Evolutionary conservation across 2,113 vertebrate genomes (phyloP).

Genomic region (Crotophaga sulcirostris): DNA sequence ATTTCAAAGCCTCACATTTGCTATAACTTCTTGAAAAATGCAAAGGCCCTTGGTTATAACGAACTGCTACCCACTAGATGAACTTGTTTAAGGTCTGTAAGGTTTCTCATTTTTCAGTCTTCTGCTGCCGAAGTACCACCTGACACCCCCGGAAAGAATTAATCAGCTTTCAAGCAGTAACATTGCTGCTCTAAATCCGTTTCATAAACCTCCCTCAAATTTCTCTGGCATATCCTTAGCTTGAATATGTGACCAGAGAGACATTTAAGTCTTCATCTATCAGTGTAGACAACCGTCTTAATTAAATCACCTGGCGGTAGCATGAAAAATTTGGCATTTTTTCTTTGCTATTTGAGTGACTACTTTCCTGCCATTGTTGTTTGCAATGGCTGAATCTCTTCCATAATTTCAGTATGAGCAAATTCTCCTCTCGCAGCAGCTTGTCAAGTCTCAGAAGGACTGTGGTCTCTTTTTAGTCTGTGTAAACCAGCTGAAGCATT

Average conservation of each 20-base stretch:
- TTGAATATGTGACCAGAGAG: not conserved
- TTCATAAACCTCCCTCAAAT: not conserved
- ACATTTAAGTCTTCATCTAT: not conserved
- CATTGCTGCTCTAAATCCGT: not conserved
- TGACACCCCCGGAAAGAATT: not conserved
- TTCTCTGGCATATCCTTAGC: not conserved
- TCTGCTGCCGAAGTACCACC: not conserved
- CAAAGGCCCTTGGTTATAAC: not conserved
- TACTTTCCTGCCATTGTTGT: not conserved
- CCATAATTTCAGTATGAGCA: not conserved
- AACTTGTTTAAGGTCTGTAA: not conserved
- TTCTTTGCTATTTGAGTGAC: not conserved
- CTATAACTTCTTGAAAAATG: not conserved
- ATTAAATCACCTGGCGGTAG: not conserved
- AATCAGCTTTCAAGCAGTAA: not conserved
- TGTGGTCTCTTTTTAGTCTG: not conserved
- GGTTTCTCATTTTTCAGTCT: not conserved
- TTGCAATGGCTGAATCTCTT: not conserved
- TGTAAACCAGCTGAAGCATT: not conserved
- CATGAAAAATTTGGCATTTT: not conserved
- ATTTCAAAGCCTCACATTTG: not conserved
- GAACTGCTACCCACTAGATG: not conserved
- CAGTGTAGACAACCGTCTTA: not conserved
- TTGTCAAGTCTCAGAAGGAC: not conserved
- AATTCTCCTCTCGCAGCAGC: not conserved